phyloP scores from a whole-genome alignment of 92 coral and sea anemone species.

The Bergia puertoricense region DNA sequence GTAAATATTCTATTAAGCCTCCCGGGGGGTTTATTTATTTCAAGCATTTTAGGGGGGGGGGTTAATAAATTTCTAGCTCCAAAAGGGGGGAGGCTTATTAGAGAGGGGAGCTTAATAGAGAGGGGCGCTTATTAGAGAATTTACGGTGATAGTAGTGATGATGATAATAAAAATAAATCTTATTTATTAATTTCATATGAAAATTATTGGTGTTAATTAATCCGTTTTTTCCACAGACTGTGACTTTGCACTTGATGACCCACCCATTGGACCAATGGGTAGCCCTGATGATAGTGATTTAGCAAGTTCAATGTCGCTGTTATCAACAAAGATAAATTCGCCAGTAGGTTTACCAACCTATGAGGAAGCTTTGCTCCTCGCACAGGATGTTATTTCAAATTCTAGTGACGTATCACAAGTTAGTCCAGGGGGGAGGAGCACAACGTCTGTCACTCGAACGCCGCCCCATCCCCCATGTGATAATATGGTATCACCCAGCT shows the following conservation, averaged over 20 bases:
- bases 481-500: constrained; percentile 8
- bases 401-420: constrained; percentile 60
- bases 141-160: no score
- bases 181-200: background rate
- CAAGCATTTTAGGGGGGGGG: no score
- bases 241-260: constrained; percentile 60
- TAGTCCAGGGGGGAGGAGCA: constrained; percentile 79
- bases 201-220: background rate
- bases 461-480: constrained; percentile 32
- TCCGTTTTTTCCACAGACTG: constrained; percentile 4
- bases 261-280: constrained; percentile 58
- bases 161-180: background rate
- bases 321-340: constrained; percentile 28
- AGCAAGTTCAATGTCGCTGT: constrained; percentile 54
- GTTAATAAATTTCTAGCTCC: no score
- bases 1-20: no score
- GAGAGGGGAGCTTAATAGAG: no score
- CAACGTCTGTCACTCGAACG: constrained; percentile 54
- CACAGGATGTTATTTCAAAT: constrained; percentile 66
- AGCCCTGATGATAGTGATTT: constrained; percentile 54
- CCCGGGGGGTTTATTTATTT: no score
- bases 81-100: no score
- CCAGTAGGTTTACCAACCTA: constrained; percentile 72
- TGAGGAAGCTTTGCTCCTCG: constrained; percentile 79
- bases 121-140: no score